Evolutionary conservation across 2,888 invertebrate species (phyloP).

Genomic region (Pyrrhia umbra): DNA sequence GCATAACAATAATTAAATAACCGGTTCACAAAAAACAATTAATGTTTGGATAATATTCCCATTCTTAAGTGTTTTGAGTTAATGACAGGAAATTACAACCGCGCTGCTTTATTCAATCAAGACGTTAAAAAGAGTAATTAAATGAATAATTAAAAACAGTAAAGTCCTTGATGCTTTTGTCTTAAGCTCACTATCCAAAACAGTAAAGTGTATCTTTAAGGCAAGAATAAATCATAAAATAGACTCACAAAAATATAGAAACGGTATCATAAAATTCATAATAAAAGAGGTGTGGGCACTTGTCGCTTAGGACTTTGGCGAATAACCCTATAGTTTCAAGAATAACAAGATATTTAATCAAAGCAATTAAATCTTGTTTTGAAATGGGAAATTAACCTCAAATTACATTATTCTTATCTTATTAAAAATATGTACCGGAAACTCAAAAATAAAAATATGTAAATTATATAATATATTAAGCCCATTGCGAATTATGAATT

Average conservation of each 20-base stretch:
- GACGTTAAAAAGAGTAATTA: conserved; percentile 12
- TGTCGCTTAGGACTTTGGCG: not conserved
- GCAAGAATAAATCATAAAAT: too few species aligned
- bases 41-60: conserved; percentile 36
- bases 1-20: conserved; percentile 36
- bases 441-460: conserved; percentile 1
- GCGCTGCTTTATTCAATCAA: conserved; percentile 35
- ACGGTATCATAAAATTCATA: not conserved
- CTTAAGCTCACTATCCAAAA: not conserved
- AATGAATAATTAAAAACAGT: conserved; percentile 29
- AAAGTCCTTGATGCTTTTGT: conserved; percentile 39
- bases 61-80: conserved; percentile 33
- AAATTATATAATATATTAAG: conserved; percentile 4
- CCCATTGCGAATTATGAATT: conserved; percentile 46
- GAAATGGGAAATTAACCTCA: conserved; percentile 5
- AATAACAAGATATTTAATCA: conserved; percentile 18
- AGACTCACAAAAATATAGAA: too few species aligned
- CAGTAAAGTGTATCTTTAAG: not conserved
- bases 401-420: conserved; percentile 13
- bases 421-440: conserved; percentile 31
- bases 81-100: conserved; percentile 45
- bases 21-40: conserved; percentile 32
- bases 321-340: not conserved
- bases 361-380: not conserved
- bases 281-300: not conserved